phyloP scores from a whole-genome alignment of 2,888 invertebrate species.

The Allophyes oxyacanthae region DNA sequence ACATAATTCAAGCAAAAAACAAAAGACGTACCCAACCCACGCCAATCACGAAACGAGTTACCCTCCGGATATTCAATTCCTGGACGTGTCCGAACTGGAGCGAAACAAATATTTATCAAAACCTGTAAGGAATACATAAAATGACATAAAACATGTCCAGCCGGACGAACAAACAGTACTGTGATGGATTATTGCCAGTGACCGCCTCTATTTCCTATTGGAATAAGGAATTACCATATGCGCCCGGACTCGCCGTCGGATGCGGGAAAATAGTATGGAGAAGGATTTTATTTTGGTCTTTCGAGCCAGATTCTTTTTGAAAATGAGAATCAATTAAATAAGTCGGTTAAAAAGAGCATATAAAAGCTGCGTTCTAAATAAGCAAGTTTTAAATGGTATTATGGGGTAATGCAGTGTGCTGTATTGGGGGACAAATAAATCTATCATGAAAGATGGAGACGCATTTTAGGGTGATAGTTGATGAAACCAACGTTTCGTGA shows the following conservation, averaged over 20 bases:
- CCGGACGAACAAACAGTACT: conserved; percentile 78
- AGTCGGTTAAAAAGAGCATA: too few relatives aligned
- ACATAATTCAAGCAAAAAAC: conserved; percentile 60
- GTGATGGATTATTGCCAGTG: conserved; percentile 89
- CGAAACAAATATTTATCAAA: conserved; percentile 89
- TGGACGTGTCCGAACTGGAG: conserved; percentile 83
- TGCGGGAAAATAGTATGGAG: conserved; percentile 62
- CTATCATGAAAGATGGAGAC: too few relatives aligned
- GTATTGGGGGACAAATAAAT: too few relatives aligned
- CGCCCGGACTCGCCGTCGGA: conserved; percentile 72
- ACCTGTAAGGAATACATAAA: conserved; percentile 89
- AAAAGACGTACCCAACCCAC: conserved; percentile 67
- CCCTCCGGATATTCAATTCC: conserved; percentile 87
- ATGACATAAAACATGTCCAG: conserved; percentile 84
- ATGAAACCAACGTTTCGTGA: too few relatives aligned
- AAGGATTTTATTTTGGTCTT: conserved; percentile 42
- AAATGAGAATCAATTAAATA: not conserved
- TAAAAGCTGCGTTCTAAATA: too few relatives aligned
- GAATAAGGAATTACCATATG: conserved; percentile 89
- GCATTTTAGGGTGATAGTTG: too few relatives aligned
- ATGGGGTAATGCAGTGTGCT: too few relatives aligned
- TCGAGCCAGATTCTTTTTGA: not conserved
- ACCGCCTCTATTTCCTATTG: conserved; percentile 89
- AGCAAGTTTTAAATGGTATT: too few relatives aligned
- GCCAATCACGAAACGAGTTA: conserved; percentile 80